Base-by-base conservation (phyloP, 2,113 vertebrate genomes). In the Poicephalus gulielmi region DNA sequence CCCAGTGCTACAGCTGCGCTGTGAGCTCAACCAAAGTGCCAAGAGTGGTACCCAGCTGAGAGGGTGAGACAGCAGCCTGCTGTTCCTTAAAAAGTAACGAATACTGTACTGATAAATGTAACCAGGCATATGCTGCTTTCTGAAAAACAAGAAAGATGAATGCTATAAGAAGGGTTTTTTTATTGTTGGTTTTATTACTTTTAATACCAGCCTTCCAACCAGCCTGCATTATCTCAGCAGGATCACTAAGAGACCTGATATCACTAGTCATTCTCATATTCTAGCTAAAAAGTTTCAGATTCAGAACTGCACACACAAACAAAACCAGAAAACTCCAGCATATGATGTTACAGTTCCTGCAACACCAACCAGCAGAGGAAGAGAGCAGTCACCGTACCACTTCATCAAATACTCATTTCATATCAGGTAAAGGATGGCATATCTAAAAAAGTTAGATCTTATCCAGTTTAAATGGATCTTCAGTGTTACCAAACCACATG, bases 161-260 rank as follows among this genome's bases (percentile, higher is more conserved):
- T 57, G 11, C 9, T 35, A 1, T n/a, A 15, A 83, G 67, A 62
- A 88, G 43, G 31, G 23, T 2, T 14, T 35, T 49, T 24, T 83
- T 83, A 33, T 33, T 87, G 49, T 30, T 83, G 17, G 5, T 2
- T 93, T 95, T 82, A 91, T 71, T 76, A 55, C 63, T 95, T 96
- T 91, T 85, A 92, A 90, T 90, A 77, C 27, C 23, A 10, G 46
- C 16, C 50, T 68, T 60, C 47, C 33, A 71, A 31, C 4, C 35
- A 78, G 55, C 50, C 22, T 90, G 46, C 46, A 43, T 92, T 93
- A 94, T 86, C 79, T 88, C 82, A 92, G 90, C 49, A 88, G 73
- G 80, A 83, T 85, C 49, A 18, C 63, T 30, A 6, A 73, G 22
- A 77, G 43, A 74, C 59, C 30, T 63, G 46, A 3, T 71, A 67